Conservation (phyloP, 2,797 vertebrate genomes). For the Mycteria americana region DNA sequence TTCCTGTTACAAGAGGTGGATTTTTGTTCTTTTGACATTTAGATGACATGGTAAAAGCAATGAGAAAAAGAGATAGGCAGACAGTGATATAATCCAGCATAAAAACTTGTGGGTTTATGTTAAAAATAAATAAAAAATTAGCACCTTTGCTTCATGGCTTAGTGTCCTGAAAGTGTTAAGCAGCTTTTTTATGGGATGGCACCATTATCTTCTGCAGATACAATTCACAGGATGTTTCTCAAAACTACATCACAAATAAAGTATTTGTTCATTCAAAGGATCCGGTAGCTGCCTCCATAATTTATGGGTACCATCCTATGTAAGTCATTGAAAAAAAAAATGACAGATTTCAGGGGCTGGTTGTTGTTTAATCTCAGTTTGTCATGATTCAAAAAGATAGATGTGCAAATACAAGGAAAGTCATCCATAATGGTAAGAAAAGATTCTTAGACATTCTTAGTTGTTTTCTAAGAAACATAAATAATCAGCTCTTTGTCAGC, state of each 20-base stretch:
- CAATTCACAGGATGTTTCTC: background rate
- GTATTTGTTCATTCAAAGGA: background rate
- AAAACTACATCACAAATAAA: background rate
- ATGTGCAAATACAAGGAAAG: constrained; percentile 3
- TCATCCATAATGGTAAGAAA: constrained; percentile 49
- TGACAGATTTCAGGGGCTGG: constrained; percentile 9
- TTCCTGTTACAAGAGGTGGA: background rate
- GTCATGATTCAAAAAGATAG: constrained; percentile 27
- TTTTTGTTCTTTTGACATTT: background rate
- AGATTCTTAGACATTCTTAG: constrained; percentile 20
- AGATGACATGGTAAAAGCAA: background rate
- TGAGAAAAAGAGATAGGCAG: background rate
- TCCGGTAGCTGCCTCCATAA: background rate
- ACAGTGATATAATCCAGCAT: background rate
- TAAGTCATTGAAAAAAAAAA: constrained; percentile 46
- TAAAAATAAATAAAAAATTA: background rate
- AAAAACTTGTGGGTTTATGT: background rate
- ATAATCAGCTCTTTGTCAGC: constrained; percentile 46
- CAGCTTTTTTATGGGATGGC: background rate
- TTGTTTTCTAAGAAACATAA: constrained; percentile 57
- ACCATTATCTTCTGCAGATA: background rate
- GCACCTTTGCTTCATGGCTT: background rate
- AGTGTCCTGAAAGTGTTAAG: background rate
- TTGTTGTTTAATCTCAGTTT: constrained; percentile 53
- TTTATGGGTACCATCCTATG: constrained; percentile 47